A percentile compares a stretch with the other conserved stretches of the same genome.
phyloP scores from a whole-genome alignment of 2,797 vertebrate species.

The Cossypha niveicapilla region DNA sequence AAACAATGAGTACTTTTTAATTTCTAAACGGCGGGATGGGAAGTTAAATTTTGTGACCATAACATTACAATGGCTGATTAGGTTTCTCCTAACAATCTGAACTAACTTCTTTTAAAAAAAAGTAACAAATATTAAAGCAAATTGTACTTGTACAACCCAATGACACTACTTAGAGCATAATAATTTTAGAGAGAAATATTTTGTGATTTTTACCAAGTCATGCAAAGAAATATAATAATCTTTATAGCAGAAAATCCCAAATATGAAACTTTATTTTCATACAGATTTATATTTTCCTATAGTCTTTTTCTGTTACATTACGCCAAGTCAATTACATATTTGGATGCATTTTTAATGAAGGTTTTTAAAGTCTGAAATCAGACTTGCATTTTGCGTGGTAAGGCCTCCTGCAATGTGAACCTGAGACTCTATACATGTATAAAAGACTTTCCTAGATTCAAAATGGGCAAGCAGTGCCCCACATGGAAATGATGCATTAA shows the following conservation, averaged over 20 bases:
- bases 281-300: background rate
- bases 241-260: background rate
- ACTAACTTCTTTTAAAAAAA: background rate
- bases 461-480: background rate
- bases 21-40: background rate
- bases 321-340: background rate
- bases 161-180: background rate
- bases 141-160: background rate
- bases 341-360: background rate
- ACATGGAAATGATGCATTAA: background rate
- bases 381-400: background rate
- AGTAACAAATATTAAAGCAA: background rate
- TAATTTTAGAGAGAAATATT: background rate
- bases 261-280: background rate
- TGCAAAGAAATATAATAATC: background rate
- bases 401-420: background rate
- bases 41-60: background rate
- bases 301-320: background rate
- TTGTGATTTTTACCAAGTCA: background rate
- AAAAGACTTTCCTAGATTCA: background rate
- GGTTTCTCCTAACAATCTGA: background rate
- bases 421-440: background rate
- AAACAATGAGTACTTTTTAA: background rate
- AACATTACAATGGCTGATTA: background rate
- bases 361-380: background rate